These are phyloP conservation scores for Corythornis cristatus DNA, from an alignment of 2,113 vertebrate genomes.

Conservation along the genomic window DNA sequence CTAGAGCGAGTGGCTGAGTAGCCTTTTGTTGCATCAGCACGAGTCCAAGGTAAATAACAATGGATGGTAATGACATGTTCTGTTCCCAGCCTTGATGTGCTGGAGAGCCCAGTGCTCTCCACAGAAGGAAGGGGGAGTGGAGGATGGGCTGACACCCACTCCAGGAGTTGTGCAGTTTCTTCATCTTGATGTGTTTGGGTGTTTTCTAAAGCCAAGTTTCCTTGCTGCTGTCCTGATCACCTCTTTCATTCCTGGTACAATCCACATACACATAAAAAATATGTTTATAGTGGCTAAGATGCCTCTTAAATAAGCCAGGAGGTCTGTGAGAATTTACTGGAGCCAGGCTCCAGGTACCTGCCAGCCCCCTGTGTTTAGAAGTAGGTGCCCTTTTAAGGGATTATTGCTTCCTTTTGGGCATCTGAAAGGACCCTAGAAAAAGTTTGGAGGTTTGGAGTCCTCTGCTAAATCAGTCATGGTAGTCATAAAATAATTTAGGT, in stretches of 20 bases:
- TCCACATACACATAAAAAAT: background rate
- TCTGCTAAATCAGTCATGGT: background rate
- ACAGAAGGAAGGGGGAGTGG: too few relatives aligned
- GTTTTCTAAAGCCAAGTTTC: constrained; percentile 14
- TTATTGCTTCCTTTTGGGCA: background rate
- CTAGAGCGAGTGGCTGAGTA: background rate
- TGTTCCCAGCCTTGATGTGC: background rate
- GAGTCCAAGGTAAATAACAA: background rate
- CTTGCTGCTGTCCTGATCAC: background rate
- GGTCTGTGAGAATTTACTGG: background rate
- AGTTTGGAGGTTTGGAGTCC: background rate
- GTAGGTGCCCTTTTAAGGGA: background rate
- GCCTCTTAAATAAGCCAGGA: background rate
- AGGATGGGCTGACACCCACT: background rate
- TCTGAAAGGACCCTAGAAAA: background rate
- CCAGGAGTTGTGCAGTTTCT: background rate
- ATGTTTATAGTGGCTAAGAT: background rate
- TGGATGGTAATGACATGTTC: background rate
- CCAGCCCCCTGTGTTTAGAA: background rate
- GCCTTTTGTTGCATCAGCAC: background rate
- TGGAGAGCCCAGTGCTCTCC: background rate
- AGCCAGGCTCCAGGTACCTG: background rate
- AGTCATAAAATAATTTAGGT: background rate
- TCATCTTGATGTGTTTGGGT: background rate
- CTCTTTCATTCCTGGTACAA: background rate